phyloP scores from a whole-genome alignment of 2,888 invertebrate genomes.

The Bombylius discolor region DNA sequence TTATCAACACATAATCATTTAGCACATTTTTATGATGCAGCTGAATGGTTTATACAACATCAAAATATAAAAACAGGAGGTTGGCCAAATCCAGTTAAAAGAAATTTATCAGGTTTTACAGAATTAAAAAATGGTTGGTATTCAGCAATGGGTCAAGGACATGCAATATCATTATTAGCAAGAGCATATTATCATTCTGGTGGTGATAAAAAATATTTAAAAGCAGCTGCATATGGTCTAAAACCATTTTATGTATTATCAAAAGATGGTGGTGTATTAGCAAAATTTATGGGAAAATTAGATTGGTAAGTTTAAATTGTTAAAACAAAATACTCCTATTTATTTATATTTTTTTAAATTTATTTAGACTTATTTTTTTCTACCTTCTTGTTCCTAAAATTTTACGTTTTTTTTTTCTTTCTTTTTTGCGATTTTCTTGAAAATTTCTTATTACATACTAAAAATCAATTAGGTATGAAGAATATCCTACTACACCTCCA shows the following conservation, averaged over 20 bases:
- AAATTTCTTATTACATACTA: neutral
- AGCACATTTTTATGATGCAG: conserved; percentile 82
- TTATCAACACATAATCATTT: conserved; percentile 74
- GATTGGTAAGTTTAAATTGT: conserved; percentile 56
- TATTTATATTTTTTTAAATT: too few species aligned
- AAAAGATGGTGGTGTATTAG: conserved; percentile 67
- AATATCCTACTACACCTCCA: conserved; percentile 91
- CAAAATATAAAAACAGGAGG: conserved; percentile 80
- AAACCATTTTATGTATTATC: conserved; percentile 63
- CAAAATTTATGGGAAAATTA: conserved; percentile 71
- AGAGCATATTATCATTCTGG: conserved; percentile 80
- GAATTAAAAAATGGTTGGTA: conserved; percentile 84
- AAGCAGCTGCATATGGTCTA: conserved; percentile 68
- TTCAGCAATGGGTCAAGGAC: conserved; percentile 98
- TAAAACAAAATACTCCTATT: neutral
- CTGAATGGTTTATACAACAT: conserved; percentile 79
- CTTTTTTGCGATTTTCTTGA: neutral
- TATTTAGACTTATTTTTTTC: neutral
- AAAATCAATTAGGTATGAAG: conserved; percentile 65
- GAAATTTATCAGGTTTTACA: conserved; percentile 60
- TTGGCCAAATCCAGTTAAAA: conserved; percentile 80
- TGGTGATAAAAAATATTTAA: conserved; percentile 60
- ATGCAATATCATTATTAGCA: conserved; percentile 86
- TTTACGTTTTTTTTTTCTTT: neutral
- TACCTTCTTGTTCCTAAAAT: neutral